Evolutionary conservation across 2,797 vertebrate genomes (phyloP), one percentile per base, ranked within the genome.

Genomic region (Oreonectes daqikongensis): DNA sequence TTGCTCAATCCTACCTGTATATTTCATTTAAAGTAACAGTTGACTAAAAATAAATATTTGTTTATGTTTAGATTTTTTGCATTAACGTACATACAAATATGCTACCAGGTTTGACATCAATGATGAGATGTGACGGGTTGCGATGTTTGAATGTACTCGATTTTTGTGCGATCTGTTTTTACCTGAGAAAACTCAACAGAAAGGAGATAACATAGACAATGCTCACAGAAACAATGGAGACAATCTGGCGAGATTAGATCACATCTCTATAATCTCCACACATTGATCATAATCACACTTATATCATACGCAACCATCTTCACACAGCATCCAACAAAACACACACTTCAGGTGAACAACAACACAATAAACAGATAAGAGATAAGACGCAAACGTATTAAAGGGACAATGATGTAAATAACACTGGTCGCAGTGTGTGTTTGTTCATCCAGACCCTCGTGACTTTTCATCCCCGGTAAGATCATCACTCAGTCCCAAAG

Each of bases 211-310:
- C 57, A 70, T 18, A 35, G 46, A n/a, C 18, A 61, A 38, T 50
- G 50, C n/a, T 46, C 72, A 59, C 17, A 38, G 55, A 70, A 70
- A 57, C 44, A 64, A 7, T n/a, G 12, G 46, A 50, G 53, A 24
- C 50, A 44, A 55, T 71, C 61, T 46, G 40, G 53, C 67, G 77
- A 72, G 72, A 79, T 75, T 32, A 80, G 67, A 70, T 57, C 42
- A 26, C 20, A 75, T 75, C 72, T 75, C 60, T 8, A 35, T 65
- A 71, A 46, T 75, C 38, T 70, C 28, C 28, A 70, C 53, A 61
- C 59, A 70, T 22, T 55, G 66, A 75, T 75, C 53, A 60, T 59
- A 50, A 64, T 64, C 66, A 65, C 50, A 28, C 35, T 35, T 10
- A 67, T 53, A 38, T 67, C 46, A 35, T 32, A 55, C 64, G 61